These are phyloP conservation scores for Heliothis subflexa DNA, from an alignment of 1,140 invertebrate genomes.

Conservation along the genomic window DNA sequence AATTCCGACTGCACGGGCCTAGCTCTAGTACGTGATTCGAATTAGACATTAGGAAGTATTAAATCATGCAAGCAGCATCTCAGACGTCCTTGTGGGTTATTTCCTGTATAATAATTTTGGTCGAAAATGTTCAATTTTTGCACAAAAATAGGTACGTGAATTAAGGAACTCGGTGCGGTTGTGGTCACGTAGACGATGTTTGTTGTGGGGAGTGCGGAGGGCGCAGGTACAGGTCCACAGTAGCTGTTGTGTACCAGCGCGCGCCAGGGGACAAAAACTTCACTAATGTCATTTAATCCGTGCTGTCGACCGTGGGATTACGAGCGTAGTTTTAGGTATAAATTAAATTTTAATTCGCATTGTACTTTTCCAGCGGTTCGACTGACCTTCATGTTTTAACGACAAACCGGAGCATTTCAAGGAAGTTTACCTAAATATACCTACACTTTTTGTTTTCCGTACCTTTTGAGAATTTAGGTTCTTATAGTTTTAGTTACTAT, in stretches of 20 bases:
- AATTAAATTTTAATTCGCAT: constrained; percentile 76
- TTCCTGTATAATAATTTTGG: constrained; percentile 51
- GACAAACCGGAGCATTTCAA: constrained; percentile 72
- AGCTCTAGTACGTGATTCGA: constrained; percentile 52
- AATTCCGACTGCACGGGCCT: constrained; percentile 28
- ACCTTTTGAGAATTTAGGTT: constrained; percentile 21
- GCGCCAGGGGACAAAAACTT: constrained; percentile 63
- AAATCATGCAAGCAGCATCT: constrained; percentile 53
- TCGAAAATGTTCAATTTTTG: constrained; percentile 44
- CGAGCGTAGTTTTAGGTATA: constrained; percentile 76
- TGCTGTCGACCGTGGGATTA: constrained; percentile 79
- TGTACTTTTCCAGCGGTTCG: constrained; percentile 75
- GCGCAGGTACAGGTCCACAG: neutral
- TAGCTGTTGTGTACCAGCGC: constrained; percentile 40
- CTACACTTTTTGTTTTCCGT: constrained; percentile 48
- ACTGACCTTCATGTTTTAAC: constrained; percentile 77
- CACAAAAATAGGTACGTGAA: constrained; percentile 12
- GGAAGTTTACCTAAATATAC: constrained; percentile 63
- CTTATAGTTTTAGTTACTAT: neutral
- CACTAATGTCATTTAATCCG: constrained; percentile 75
- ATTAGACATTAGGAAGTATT: constrained; percentile 53
- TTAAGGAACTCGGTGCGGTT: constrained; percentile 15
- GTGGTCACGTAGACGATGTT: constrained; percentile 21
- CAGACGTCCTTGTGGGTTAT: constrained; percentile 51
- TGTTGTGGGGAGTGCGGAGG: neutral